Evolutionary conservation across 2,113 vertebrate genomes (phyloP).

Genomic region (Addax nasomaculatus): DNA sequence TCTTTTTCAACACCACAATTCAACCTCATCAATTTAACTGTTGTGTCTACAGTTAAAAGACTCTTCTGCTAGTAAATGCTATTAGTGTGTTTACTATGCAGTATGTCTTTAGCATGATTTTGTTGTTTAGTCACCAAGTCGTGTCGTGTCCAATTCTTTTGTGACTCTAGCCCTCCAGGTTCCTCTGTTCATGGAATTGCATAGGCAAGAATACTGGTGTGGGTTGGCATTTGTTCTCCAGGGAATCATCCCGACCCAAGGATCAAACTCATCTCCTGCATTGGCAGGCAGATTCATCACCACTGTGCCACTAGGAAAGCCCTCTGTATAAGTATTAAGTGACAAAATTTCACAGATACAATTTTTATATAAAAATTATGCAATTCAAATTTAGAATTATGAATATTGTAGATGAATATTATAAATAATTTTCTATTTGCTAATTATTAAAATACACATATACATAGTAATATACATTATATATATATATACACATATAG

Average conservation of each 20-base stretch:
- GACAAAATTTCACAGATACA: not conserved
- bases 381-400: not conserved
- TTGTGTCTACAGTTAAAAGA: not conserved
- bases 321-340: not conserved
- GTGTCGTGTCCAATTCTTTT: not conserved
- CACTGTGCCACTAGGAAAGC: not conserved
- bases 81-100: not conserved
- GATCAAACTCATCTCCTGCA: not conserved
- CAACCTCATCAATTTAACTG: not conserved
- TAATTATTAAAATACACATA: not conserved
- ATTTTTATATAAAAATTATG: not conserved
- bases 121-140: not conserved
- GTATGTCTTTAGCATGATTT: not conserved
- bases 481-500: not conserved
- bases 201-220: not conserved
- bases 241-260: rapidly evolving
- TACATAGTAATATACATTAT: not conserved
- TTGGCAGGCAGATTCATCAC: not conserved
- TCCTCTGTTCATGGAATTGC: not conserved
- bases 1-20: not conserved
- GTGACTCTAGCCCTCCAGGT: not conserved
- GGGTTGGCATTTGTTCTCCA: not conserved
- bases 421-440: not conserved
- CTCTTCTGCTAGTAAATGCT: not conserved
- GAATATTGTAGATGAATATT: not conserved